A percentile compares a stretch with the other conserved stretches of the same genome.
Conservation (phyloP, 2,888 invertebrate genomes). For the Patella ulyssiponensis region DNA sequence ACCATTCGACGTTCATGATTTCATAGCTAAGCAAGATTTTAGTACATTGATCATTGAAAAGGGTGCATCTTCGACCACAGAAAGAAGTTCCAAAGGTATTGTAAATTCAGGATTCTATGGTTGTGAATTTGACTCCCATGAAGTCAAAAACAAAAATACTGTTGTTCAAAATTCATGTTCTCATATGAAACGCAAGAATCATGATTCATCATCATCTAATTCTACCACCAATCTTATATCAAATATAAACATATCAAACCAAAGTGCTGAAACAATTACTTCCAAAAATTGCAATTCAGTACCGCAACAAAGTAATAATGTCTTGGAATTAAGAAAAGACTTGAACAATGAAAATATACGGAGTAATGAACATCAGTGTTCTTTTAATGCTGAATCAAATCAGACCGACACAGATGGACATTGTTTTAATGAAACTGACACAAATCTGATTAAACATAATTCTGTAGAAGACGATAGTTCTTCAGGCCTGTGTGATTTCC, state of each 20-base stretch:
- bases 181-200: too few species aligned
- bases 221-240: conserved; percentile 5
- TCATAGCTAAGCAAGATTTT: not conserved
- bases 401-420: too few species aligned
- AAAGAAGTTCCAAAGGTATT: not conserved
- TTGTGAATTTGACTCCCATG: not conserved
- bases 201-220: too few species aligned
- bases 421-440: not conserved
- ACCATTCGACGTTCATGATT: not conserved
- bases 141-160: not conserved
- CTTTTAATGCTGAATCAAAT: too few species aligned
- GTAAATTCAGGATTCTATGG: not conserved
- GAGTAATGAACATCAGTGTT: too few species aligned
- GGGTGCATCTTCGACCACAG: not conserved
- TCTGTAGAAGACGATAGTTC: not conserved
- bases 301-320: too few species aligned
- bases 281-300: too few species aligned
- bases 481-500: not conserved
- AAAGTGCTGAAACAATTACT: not conserved
- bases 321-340: too few species aligned
- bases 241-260: not conserved
- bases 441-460: not conserved
- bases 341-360: too few species aligned
- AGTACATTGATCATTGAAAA: not conserved
- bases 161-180: too few species aligned